Evolutionary conservation across 2,797 vertebrate species (phyloP).

Genomic region (Bradypodion ventrale): DNA sequence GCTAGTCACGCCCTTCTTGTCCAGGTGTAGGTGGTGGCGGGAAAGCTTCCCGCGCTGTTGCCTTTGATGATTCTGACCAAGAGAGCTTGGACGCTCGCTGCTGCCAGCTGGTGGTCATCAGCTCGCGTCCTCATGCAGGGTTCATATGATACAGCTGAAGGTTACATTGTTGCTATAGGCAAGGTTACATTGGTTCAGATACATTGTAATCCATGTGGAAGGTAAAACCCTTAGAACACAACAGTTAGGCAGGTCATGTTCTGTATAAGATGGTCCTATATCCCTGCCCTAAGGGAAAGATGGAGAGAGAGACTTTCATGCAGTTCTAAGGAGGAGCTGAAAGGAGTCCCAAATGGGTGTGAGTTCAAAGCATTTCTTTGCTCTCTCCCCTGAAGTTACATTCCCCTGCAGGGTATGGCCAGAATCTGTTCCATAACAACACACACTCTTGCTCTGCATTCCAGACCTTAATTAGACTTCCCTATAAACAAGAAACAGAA

Average conservation of each 20-base stretch:
- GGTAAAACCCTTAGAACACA: too few relatives aligned
- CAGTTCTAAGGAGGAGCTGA: accelerated
- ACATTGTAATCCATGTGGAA: too few relatives aligned
- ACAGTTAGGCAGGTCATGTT: accelerated
- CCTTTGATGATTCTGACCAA: too few relatives aligned
- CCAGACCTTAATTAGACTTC: background rate
- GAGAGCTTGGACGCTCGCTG: too few relatives aligned
- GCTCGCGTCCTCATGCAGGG: too few relatives aligned
- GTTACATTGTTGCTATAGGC: too few relatives aligned
- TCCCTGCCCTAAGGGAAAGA: background rate
- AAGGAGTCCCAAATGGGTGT: background rate
- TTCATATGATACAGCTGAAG: too few relatives aligned
- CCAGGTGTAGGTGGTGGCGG: too few relatives aligned
- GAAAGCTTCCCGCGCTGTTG: too few relatives aligned
- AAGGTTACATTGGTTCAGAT: too few relatives aligned
- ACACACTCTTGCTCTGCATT: accelerated
- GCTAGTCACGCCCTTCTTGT: too few relatives aligned
- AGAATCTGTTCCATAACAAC: background rate
- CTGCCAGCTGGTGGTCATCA: too few relatives aligned
- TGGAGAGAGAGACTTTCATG: background rate
- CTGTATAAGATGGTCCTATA: background rate
- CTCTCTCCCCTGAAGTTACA: background rate
- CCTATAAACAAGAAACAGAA: slow-evolving; percentile 11
- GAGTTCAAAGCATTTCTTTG: background rate
- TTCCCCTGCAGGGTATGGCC: background rate